These are phyloP conservation scores for Microcebus griseorufus DNA, from an alignment of 2,113 vertebrate genomes.

Conservation along the genomic window DNA sequence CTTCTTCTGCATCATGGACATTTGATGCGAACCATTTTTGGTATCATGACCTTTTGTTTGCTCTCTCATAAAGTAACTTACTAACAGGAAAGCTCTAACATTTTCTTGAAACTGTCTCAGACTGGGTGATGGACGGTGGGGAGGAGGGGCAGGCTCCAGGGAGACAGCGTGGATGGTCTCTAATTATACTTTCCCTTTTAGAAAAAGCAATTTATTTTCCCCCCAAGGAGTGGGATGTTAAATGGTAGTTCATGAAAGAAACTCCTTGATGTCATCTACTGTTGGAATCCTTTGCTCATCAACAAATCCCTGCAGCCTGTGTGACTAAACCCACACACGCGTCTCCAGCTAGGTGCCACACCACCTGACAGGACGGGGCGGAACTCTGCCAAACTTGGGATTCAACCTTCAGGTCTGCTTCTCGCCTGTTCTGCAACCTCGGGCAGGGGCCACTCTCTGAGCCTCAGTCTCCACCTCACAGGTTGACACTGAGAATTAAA, in stretches of 20 bases:
- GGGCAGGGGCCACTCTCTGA: neutral
- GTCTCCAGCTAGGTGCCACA: neutral
- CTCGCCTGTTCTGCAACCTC: neutral
- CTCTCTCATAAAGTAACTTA: neutral
- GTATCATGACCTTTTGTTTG: neutral
- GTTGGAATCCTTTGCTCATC: neutral
- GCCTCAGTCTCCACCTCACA: neutral
- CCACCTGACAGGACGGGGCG: neutral
- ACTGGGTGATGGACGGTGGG: neutral
- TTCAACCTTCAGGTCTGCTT: neutral
- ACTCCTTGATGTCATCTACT: conserved; percentile 43
- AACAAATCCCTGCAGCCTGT: neutral
- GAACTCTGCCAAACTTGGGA: neutral
- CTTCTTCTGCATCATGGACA: neutral
- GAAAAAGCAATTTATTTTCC: conserved; percentile 33
- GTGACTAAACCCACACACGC: neutral
- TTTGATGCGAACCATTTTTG: neutral
- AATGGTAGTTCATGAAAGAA: conserved; percentile 60
- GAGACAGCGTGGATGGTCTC: conserved; percentile 50
- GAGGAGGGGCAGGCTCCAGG: neutral
- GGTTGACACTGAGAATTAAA: neutral
- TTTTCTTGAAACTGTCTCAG: conserved; percentile 35
- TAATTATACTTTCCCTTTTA: conserved; percentile 70
- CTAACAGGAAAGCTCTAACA: neutral
- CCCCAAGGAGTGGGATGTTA: conserved; percentile 45